Evolutionary conservation across 2,797 vertebrate genomes (phyloP).

Genomic region (Protosalanx chinensis): DNA sequence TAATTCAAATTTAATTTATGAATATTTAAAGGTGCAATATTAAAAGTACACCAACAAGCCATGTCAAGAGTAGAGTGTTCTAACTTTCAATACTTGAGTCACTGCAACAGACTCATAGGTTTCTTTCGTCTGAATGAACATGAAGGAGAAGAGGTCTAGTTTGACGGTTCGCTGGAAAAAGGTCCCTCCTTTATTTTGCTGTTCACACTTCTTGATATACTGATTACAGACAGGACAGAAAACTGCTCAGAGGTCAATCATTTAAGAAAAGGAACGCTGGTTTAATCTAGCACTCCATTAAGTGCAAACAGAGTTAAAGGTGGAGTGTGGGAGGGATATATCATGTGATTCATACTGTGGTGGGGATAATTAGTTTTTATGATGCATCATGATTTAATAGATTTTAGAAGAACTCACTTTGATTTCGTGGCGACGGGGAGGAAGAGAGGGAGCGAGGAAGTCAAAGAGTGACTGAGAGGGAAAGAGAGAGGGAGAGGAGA

Average conservation of each 20-base stretch:
- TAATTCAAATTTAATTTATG: conserved; percentile 61
- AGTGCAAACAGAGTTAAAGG: conserved; percentile 73
- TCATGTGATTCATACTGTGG: conserved; percentile 73
- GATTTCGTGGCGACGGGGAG: conserved; percentile 50
- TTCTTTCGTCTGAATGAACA: no score
- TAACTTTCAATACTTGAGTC: background rate
- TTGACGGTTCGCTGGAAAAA: conserved; percentile 50
- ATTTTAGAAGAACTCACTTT: conserved; percentile 72
- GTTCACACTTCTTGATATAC: conserved; percentile 50
- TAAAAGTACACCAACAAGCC: conserved; percentile 64
- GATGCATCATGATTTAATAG: conserved; percentile 77
- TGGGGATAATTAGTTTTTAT: conserved; percentile 69
- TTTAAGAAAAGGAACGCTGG: conserved; percentile 69
- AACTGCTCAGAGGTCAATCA: conserved; percentile 67
- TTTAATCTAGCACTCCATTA: conserved; percentile 70
- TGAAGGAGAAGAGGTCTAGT: conserved; percentile 32
- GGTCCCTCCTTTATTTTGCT: conserved; percentile 24
- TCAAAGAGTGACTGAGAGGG: conserved; percentile 21
- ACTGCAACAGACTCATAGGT: no score
- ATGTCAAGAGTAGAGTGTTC: conserved; percentile 39
- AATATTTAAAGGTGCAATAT: conserved; percentile 67
- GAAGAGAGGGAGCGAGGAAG: conserved; percentile 25
- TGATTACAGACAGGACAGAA: conserved; percentile 54
- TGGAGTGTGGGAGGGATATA: conserved; percentile 61
- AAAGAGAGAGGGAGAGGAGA: conserved; percentile 15